phyloP scores from a whole-genome alignment of 2,888 invertebrate genomes.

The Cantharis flavilabris region DNA sequence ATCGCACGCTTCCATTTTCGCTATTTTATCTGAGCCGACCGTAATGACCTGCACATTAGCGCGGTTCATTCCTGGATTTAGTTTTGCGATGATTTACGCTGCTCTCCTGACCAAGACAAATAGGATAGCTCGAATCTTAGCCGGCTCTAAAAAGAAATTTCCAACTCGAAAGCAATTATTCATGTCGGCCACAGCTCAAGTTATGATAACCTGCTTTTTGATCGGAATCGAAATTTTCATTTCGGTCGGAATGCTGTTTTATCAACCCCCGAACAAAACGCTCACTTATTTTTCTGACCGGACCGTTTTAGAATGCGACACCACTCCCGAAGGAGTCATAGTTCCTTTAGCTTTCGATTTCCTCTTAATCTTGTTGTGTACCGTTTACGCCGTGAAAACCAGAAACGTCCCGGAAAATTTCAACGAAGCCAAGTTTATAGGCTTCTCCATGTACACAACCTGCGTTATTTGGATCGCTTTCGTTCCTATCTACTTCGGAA shows the following conservation, averaged over 20 bases:
- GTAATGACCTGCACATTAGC: conserved; percentile 61
- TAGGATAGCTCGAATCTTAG: conserved; percentile 74
- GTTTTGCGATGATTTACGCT: conserved; percentile 75
- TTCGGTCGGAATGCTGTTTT: conserved; percentile 62
- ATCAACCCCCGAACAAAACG: conserved; percentile 64
- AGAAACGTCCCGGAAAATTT: conserved; percentile 82
- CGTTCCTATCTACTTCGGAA: conserved; percentile 76
- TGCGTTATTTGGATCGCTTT: conserved; percentile 81
- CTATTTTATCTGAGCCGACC: conserved; percentile 67
- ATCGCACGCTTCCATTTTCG: conserved; percentile 65
- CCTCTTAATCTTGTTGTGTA: conserved; percentile 72
- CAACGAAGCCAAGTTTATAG: conserved; percentile 76
- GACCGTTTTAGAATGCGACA: conserved; percentile 67
- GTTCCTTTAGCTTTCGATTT: conserved; percentile 73
- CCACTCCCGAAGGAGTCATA: conserved; percentile 62
- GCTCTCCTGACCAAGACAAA: conserved; percentile 78
- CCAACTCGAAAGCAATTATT: conserved; percentile 70
- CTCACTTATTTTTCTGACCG: conserved; percentile 59
- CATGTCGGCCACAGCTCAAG: conserved; percentile 63
- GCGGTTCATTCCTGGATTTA: conserved; percentile 59
- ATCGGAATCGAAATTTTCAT: conserved; percentile 71
- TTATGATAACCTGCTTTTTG: conserved; percentile 67
- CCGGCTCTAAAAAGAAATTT: conserved; percentile 73
- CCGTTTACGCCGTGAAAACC: conserved; percentile 76
- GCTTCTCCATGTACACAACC: conserved; percentile 82